phyloP scores from a whole-genome alignment of 2,113 vertebrate genomes.

The Syngnathoides biaculeatus region DNA sequence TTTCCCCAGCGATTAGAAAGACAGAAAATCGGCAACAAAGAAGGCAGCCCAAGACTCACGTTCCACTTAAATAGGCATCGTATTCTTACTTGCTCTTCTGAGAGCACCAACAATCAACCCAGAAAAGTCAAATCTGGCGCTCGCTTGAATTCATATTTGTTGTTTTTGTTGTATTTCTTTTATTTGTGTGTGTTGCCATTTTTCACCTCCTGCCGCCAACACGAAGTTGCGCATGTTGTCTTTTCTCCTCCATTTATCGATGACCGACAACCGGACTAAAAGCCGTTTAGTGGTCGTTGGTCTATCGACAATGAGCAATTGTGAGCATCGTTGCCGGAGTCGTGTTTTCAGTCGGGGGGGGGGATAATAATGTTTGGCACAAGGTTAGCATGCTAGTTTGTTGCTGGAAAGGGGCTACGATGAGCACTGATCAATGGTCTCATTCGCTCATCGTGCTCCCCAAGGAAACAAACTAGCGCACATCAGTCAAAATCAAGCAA shows the following conservation, averaged over 20 bases:
- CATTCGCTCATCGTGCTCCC: no score
- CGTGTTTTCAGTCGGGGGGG: not conserved
- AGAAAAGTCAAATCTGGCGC: not conserved
- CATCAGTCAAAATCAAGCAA: no score
- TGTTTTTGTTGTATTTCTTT: no score
- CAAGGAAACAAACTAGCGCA: no score
- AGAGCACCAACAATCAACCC: not conserved
- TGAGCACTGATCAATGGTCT: no score
- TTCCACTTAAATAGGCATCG: not conserved
- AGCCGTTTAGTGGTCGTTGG: no score
- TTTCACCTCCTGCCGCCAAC: conserved; percentile 7
- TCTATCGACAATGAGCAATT: not conserved
- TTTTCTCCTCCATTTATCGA: not conserved
- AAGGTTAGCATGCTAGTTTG: not conserved
- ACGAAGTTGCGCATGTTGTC: conserved; percentile 1
- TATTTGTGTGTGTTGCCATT: not conserved
- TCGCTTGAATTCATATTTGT: not conserved
- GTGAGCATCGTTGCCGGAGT: not conserved
- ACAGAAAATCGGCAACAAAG: conserved; percentile 22
- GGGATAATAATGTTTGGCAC: not conserved
- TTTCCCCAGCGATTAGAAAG: conserved; percentile 22
- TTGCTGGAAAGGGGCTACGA: not conserved
- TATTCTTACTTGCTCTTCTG: not conserved
- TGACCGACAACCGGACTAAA: no score
- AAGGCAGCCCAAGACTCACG: not conserved